A percentile compares a stretch with the other conserved stretches of the same genome.
phyloP scores from a whole-genome alignment of 2,888 invertebrate species.

The Aricia artaxerxes region DNA sequence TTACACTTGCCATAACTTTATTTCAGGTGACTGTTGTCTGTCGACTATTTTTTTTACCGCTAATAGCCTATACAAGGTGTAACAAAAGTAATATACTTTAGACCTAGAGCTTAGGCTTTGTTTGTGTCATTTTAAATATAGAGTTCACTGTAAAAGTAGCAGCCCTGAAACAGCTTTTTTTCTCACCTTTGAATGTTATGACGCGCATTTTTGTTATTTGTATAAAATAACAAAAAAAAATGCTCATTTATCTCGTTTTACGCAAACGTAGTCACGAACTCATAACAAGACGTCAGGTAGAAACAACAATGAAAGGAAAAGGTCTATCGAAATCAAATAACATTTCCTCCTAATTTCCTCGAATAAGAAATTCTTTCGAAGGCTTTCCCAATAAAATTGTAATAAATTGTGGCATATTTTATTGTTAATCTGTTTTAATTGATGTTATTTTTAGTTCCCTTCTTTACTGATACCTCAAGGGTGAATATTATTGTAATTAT shows the following conservation, averaged over 20 bases:
- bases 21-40: too few relatives aligned
- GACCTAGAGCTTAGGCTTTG: too few relatives aligned
- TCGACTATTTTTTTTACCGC: too few relatives aligned
- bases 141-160: too few relatives aligned
- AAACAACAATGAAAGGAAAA: neutral
- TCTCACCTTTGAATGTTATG: too few relatives aligned
- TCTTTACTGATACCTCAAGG: neutral
- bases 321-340: neutral
- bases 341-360: neutral
- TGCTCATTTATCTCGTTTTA: neutral
- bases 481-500: neutral
- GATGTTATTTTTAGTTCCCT: neutral
- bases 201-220: too few relatives aligned
- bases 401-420: conserved; percentile 8
- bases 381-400: neutral
- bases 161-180: too few relatives aligned
- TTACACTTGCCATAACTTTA: too few relatives aligned
- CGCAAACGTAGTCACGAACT: neutral
- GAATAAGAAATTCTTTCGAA: neutral
- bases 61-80: too few relatives aligned
- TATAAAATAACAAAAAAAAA: too few relatives aligned
- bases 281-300: neutral
- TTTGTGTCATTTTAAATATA: too few relatives aligned
- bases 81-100: too few relatives aligned
- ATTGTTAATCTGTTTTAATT: conserved; percentile 1